Conservation (phyloP, 2,113 vertebrate genomes). For the Alouatta palliata region DNA sequence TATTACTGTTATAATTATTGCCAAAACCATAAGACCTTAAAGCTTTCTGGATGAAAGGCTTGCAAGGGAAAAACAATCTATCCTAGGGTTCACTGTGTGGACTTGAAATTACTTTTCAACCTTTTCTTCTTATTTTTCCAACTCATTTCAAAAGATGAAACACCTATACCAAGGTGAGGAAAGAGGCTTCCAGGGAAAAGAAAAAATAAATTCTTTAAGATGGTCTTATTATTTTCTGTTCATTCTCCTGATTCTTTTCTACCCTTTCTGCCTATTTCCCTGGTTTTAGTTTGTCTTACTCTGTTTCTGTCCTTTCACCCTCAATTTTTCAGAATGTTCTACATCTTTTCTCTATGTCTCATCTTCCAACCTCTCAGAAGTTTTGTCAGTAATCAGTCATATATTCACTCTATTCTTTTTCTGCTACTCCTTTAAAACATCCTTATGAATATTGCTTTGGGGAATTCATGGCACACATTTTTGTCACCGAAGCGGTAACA, state of each 20-base stretch:
- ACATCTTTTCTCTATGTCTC: constrained; percentile 26
- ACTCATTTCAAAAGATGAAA: constrained; percentile 78
- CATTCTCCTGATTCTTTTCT: background rate
- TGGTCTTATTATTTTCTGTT: constrained; percentile 43
- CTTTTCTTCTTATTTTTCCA: constrained; percentile 77
- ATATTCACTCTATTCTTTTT: background rate
- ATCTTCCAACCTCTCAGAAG: constrained; percentile 25
- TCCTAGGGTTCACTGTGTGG: constrained; percentile 56
- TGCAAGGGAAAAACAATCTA: constrained; percentile 55
- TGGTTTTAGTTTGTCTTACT: constrained; percentile 63
- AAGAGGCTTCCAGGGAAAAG: constrained; percentile 61
- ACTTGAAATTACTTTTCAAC: constrained; percentile 81
- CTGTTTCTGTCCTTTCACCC: background rate
- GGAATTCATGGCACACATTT: background rate
- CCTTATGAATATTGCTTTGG: background rate
- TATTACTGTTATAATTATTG: constrained; percentile 64
- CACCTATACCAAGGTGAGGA: constrained; percentile 70
- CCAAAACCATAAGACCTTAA: constrained; percentile 64
- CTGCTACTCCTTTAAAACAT: constrained; percentile 6
- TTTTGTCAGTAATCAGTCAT: background rate
- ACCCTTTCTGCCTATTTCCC: background rate
- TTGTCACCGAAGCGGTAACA: background rate
- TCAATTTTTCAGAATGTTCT: constrained; percentile 33
- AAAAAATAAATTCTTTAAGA: constrained; percentile 66
- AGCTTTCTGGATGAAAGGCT: constrained; percentile 57